Conservation (phyloP, 1,140 invertebrate genomes). For the Notospermus geniculatus region DNA sequence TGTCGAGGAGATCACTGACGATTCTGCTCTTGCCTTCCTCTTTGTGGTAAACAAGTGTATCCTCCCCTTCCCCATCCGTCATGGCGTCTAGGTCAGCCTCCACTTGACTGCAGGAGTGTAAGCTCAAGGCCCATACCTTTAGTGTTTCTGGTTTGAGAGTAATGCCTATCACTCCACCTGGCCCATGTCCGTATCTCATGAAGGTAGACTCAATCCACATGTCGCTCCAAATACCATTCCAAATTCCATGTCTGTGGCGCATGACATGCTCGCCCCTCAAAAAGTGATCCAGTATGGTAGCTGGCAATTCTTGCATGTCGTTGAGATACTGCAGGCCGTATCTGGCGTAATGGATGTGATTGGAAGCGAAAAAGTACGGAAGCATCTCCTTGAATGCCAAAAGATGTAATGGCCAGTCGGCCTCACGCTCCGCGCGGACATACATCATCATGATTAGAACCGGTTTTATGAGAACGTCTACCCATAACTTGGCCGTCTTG, state of each 20-base stretch:
- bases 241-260: slow-evolving; percentile 22
- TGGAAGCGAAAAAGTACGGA: slow-evolving; percentile 33
- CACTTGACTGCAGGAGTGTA: slow-evolving; percentile 20
- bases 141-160: slow-evolving; percentile 20
- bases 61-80: slow-evolving; percentile 1
- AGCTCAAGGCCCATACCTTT: slow-evolving; percentile 21
- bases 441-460: slow-evolving; percentile 31
- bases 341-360: slow-evolving; percentile 31
- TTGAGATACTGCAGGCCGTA: slow-evolving; percentile 32
- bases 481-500: slow-evolving; percentile 28
- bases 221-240: slow-evolving; percentile 28
- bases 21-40: slow-evolving; percentile 18
- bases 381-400: slow-evolving; percentile 23
- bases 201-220: slow-evolving; percentile 31
- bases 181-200: slow-evolving; percentile 29
- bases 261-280: slow-evolving; percentile 26
- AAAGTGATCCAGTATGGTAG: slow-evolving; percentile 12
- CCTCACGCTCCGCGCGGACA: slow-evolving; percentile 31
- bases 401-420: slow-evolving; percentile 31
- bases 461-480: slow-evolving; percentile 28
- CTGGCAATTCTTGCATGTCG: slow-evolving; percentile 19
- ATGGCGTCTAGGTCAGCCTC: slow-evolving; percentile 6
- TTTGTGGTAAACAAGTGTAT: slow-evolving; percentile 7
- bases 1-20: slow-evolving; percentile 8
- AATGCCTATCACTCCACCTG: slow-evolving; percentile 22